These are phyloP conservation scores for Amphibalanus amphitrite DNA, from an alignment of 1,140 invertebrate species.

Conservation along the genomic window DNA sequence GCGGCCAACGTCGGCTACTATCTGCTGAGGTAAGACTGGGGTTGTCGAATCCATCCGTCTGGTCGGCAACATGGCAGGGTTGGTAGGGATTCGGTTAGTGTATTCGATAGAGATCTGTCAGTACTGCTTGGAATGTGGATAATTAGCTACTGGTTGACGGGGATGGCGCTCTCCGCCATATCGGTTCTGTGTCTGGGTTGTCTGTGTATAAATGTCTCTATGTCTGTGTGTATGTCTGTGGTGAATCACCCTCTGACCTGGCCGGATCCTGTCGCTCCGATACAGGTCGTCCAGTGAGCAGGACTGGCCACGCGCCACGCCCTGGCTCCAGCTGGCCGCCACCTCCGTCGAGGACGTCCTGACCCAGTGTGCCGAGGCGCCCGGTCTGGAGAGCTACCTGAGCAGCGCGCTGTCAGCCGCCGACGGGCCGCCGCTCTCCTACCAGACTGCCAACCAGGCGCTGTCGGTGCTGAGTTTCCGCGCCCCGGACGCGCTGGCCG, in stretches of 20 bases:
- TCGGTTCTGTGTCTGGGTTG: too few relatives aligned
- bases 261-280: too few relatives aligned
- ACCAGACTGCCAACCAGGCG: neutral
- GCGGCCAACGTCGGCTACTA: neutral
- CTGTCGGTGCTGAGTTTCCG: conserved; percentile 4
- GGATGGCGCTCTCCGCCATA: too few relatives aligned
- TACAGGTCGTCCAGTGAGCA: neutral
- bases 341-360: conserved; percentile 4
- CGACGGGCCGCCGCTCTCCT: neutral
- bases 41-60: too few relatives aligned
- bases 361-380: neutral
- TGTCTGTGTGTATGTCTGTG: too few relatives aligned
- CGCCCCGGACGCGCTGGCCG: neutral
- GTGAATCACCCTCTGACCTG: too few relatives aligned
- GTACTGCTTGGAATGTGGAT: too few relatives aligned
- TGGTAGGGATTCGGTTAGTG: too few relatives aligned
- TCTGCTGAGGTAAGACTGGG: neutral
- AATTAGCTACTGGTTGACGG: too few relatives aligned
- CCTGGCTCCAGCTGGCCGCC: neutral
- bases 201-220: too few relatives aligned
- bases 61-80: too few relatives aligned
- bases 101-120: too few relatives aligned
- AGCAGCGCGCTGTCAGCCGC: neutral
- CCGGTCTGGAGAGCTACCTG: neutral
- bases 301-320: neutral